Base-by-base conservation (phyloP, 2,113 vertebrate genomes). In the Eulemur rufifrons region DNA sequence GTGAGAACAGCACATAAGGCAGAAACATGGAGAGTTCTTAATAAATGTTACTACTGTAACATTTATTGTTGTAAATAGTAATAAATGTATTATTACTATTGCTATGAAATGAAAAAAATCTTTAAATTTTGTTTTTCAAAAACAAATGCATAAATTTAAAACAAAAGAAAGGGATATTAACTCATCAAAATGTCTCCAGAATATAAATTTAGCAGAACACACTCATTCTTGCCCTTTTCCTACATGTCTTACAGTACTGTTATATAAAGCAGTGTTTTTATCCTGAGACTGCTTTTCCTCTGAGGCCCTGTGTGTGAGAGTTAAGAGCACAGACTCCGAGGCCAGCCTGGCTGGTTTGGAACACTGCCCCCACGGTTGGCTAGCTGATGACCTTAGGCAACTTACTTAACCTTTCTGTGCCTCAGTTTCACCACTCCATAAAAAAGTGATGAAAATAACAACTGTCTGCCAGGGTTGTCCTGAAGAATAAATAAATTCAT, bases 131-230 rank as follows among this genome's bases (percentile, higher is more conserved):
- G 12, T 45, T 32, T 21, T 54, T n/a, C 34, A n/a, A 54, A 54
- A 78, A 7, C 32, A 78, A 54, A 54, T 78, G 20, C 47, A 34
- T 59, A 15, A 1, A 91, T 94, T 92, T 89, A 71, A 52, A 86
- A 18, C 71, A 42, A 82, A 63, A 94, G 56, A 91, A 54, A 68
- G 27, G 8, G 20, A n/a, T 4, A 4, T 0, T 71, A 68, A 47
- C 17, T 59, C 39, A 89, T 93, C 3, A 27, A 27, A 86, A 32
- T 71, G 20, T 93, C 56, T 96, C 64, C 52, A 52, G 81, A 96
- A 92, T 66, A 42, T 73, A 95, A 59, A 76, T 39, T 96, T 80
- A 77, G 37, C 71, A 91, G 59, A 11, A 89, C 64, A 77, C 80
- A 8, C 61, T 74, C 14, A 64, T 97, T 89, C 37, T 50, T 42